phyloP scores from a whole-genome alignment of 2,888 invertebrate genomes.

The Cloeon dipterum region DNA sequence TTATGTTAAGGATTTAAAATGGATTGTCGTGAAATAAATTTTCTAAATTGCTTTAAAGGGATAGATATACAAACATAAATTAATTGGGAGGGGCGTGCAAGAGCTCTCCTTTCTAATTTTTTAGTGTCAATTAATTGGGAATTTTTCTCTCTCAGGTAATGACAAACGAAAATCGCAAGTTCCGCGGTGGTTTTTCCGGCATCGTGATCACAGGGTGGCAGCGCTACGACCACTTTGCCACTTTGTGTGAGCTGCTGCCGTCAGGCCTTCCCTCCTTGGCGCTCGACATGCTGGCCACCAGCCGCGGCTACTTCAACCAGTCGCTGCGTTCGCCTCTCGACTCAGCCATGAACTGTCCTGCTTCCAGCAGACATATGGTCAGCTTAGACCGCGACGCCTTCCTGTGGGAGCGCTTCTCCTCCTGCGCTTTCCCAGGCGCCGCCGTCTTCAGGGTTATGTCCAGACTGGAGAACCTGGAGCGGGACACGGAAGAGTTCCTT shows the following conservation, averaged over 20 bases:
- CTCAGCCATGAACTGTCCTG: conserved; percentile 25
- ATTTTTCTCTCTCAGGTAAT: conserved; percentile 21
- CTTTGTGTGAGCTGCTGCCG: conserved; percentile 40
- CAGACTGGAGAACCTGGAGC: conserved; percentile 18
- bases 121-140: no score
- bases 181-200: conserved; percentile 26
- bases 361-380: conserved; percentile 19
- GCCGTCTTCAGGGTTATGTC: conserved; percentile 23
- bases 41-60: no score
- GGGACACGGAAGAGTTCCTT: conserved; percentile 11
- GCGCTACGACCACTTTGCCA: conserved; percentile 44
- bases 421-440: conserved; percentile 40
- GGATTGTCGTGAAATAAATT: no score
- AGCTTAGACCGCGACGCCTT: conserved; percentile 32
- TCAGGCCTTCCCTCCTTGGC: conserved; percentile 39
- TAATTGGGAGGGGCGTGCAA: no score
- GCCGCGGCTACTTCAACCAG: conserved; percentile 34
- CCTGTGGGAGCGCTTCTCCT: conserved; percentile 32
- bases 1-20: no score
- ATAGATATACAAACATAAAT: no score
- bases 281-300: conserved; percentile 29
- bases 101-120: no score
- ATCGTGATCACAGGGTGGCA: conserved; percentile 34
- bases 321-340: conserved; percentile 21
- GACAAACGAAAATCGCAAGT: conserved; percentile 28